Conservation (phyloP, 2,113 vertebrate genomes). For the Balaeniceps rex region DNA sequence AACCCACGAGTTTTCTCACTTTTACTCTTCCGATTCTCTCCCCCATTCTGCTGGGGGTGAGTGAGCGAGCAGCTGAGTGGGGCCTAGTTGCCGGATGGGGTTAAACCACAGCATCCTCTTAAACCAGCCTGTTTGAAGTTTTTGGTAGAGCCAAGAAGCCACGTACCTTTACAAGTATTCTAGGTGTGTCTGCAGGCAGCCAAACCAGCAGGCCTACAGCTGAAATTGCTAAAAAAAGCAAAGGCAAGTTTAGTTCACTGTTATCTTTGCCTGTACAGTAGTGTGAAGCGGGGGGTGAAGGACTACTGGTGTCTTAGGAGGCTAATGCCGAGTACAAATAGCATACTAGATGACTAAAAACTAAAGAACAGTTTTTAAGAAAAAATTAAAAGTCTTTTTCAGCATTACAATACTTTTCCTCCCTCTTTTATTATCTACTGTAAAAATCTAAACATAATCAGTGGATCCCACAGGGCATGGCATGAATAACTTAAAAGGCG, state of each 20-base stretch:
- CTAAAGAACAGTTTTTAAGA: background rate
- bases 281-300: background rate
- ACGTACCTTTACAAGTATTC: background rate
- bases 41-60: too few species aligned
- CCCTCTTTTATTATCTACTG: background rate
- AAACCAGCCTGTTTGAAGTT: background rate
- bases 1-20: too few species aligned
- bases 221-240: background rate
- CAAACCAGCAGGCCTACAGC: background rate
- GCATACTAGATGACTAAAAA: background rate
- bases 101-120: background rate
- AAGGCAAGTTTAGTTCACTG: background rate
- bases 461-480: background rate
- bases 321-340: background rate
- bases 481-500: background rate
- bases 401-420: background rate
- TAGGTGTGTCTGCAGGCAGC: background rate
- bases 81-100: too few species aligned
- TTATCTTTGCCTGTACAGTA: background rate
- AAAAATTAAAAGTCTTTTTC: background rate
- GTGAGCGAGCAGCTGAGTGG: too few species aligned
- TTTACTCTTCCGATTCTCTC: too few species aligned
- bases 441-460: background rate
- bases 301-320: background rate
- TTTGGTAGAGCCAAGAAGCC: background rate